Evolutionary conservation across 2,797 vertebrate genomes (phyloP).

Genomic region (Pseudochirops corinnae): DNA sequence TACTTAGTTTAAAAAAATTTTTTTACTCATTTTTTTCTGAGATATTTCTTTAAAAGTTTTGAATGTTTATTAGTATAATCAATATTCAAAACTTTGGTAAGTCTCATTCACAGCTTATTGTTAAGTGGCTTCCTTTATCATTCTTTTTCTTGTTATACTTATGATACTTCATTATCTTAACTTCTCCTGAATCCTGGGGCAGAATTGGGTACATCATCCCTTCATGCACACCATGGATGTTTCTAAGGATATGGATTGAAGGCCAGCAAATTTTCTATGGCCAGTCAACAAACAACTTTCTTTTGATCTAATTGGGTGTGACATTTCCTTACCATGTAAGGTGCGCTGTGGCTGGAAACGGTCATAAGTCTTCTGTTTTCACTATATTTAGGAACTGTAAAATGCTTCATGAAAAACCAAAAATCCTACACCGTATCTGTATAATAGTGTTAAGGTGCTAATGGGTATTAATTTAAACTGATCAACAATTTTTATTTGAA

Average conservation of each 20-base stretch:
- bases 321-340: constrained; percentile 39
- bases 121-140: neutral
- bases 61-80: neutral
- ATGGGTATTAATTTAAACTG: neutral
- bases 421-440: neutral
- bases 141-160: neutral
- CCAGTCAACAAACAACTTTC: constrained; percentile 18
- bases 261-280: neutral
- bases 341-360: neutral
- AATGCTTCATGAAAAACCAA: neutral
- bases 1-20: neutral
- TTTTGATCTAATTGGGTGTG: neutral
- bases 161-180: neutral
- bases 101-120: neutral
- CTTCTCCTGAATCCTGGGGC: neutral
- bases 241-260: constrained; percentile 30
- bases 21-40: neutral
- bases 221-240: neutral
- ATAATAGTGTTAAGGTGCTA: neutral
- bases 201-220: neutral
- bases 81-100: neutral
- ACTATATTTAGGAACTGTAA: constrained; percentile 37
- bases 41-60: neutral
- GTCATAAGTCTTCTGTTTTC: constrained; percentile 9
- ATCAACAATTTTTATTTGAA: neutral